Base-by-base conservation (phyloP, 2,797 vertebrate genomes). In the Sardinella longiceps region DNA sequence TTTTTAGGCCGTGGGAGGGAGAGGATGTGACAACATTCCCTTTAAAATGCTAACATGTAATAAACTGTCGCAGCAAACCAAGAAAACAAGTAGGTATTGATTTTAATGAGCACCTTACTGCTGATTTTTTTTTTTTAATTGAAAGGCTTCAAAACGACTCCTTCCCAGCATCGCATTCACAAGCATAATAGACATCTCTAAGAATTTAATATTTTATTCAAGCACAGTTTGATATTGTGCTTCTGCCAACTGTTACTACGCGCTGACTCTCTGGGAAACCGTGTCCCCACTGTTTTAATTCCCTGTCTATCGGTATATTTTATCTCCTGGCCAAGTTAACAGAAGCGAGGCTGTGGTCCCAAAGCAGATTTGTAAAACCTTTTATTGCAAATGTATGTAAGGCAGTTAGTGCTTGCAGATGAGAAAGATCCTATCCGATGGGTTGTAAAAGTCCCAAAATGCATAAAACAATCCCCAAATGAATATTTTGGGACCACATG, bases 401-500 rank as follows among this genome's bases (percentile, higher is more conserved):
- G 85, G 88, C 90, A 89, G 88, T 89, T 91, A 90, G 89, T 91
- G 87, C 85, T 88, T 87, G 88, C 88, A 88, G 88, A 91, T 89
- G 87, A 92, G 88, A 88, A 87, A 91, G 92, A 91, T 88, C 83
- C 87, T 87, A 53, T 82, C 89, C 87, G 90, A 93, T 93, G 91
- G 93, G 92, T 88, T 93, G 93, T 94, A 94, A 94, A 85, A 86
- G 20, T 91, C 91, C 89, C 91, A 94, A 93, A 94, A 93, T 95
- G 92, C 89, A 89, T 91, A 91, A 91, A 88, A 92, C 88, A 90
- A 93, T 92, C 93, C 93, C 92, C 93, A 84, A 91, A 90, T 92
- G 92, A 89, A 93, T 92, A 89, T 93, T 94, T 92, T 89, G 90
- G 89, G 91, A 91, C 86, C 86, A 93, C 93, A 92, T 92, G 90